Conservation (phyloP, 2,113 vertebrate genomes). For the Syrmaticus mikado region DNA sequence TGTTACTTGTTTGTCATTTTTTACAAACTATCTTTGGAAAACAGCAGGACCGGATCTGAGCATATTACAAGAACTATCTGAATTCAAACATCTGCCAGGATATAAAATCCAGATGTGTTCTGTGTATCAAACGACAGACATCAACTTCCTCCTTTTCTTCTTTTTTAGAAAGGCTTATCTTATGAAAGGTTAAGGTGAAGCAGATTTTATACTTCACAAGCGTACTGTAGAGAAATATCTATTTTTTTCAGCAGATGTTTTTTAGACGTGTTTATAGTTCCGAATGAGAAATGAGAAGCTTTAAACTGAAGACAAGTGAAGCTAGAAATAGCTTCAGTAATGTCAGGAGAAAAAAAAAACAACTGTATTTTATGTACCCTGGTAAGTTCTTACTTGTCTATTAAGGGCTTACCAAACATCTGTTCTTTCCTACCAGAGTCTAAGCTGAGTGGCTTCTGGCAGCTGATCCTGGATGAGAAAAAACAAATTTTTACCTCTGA, state of each 20-base stretch:
- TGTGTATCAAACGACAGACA: background rate
- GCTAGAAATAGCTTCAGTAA: background rate
- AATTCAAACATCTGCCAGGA: background rate
- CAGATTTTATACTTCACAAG: background rate
- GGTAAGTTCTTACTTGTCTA: background rate
- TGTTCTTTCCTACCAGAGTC: constrained; percentile 80
- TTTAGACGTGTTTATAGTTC: background rate
- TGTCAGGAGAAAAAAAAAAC: background rate
- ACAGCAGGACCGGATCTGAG: background rate
- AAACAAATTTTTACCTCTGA: constrained; percentile 94
- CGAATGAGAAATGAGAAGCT: background rate
- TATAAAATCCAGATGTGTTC: background rate
- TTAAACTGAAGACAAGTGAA: background rate
- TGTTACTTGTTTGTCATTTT: background rate
- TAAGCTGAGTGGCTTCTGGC: constrained; percentile 91
- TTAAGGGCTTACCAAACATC: background rate
- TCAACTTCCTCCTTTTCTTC: background rate
- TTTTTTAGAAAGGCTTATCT: background rate
- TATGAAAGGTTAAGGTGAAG: background rate
- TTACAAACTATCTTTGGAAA: background rate
- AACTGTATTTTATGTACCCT: background rate
- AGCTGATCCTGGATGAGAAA: constrained; percentile 93
- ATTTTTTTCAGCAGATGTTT: background rate
- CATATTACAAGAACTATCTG: background rate
- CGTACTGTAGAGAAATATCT: background rate